These are phyloP conservation scores for Campoletis sonorensis DNA, from an alignment of 1,140 invertebrate genomes.

Conservation along the genomic window DNA sequence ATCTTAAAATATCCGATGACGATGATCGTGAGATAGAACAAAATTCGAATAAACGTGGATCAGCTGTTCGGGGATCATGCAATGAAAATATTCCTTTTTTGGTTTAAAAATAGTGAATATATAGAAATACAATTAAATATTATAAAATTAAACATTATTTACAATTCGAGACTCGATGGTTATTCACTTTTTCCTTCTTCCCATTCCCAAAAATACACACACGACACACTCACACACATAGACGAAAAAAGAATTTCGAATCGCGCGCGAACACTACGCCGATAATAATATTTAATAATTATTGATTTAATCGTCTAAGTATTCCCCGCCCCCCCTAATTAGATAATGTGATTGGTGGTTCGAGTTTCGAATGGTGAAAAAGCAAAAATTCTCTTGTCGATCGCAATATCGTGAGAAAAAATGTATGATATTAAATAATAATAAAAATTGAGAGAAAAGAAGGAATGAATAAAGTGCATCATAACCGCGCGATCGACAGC, in stretches of 20 bases:
- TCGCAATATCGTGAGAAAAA: constrained; percentile 11
- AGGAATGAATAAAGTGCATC: constrained; percentile 16
- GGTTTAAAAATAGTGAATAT: background rate
- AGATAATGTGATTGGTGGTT: constrained; percentile 16
- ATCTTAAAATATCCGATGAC: too few species aligned
- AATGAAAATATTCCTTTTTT: too few species aligned
- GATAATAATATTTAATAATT: constrained; percentile 14
- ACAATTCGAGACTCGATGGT: background rate
- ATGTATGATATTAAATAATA: background rate
- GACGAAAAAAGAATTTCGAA: background rate
- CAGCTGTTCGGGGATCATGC: too few species aligned
- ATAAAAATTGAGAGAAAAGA: background rate
- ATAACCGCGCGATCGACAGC: background rate
- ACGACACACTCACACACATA: background rate
- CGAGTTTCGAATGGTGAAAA: background rate
- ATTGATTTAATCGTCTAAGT: constrained; percentile 5
- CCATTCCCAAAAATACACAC: background rate
- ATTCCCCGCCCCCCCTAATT: background rate
- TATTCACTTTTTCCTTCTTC: background rate
- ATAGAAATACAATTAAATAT: background rate
- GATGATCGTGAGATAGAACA: too few species aligned
- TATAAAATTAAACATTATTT: background rate
- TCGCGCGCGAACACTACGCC: constrained; percentile 1
- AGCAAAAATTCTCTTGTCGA: background rate
- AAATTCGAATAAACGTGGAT: too few species aligned